phyloP scores from a whole-genome alignment of 2,113 vertebrate species.

The Ploceus nigricollis region DNA sequence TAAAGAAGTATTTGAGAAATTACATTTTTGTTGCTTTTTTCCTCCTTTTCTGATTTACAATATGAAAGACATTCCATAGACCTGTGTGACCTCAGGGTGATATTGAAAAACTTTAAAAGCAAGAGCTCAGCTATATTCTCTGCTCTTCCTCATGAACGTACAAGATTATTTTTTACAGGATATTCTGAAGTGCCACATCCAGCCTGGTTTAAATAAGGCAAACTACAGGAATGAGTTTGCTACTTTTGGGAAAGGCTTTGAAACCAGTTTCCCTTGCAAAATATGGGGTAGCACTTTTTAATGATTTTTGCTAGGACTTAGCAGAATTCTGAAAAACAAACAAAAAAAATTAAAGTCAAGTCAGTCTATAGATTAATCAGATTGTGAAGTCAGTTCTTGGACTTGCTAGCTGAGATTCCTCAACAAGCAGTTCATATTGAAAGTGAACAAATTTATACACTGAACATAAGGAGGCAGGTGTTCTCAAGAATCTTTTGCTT shows the following conservation, averaged over 20 bases:
- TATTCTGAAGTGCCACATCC: background rate
- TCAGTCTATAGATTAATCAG: background rate
- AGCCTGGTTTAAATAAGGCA: background rate
- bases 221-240: background rate
- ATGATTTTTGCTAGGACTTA: background rate
- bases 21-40: background rate
- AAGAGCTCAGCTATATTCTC: background rate
- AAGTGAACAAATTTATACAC: background rate
- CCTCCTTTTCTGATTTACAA: background rate
- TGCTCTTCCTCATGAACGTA: background rate
- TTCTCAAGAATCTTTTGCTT: conserved; percentile 10
- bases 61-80: conserved; percentile 27
- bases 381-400: background rate
- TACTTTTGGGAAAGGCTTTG: background rate
- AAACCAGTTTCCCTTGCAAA: background rate
- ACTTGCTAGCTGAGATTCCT: background rate
- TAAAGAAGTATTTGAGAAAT: background rate
- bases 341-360: background rate
- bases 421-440: background rate
- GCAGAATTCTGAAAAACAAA: background rate
- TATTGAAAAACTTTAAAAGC: conserved; percentile 43
- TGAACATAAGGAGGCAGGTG: conserved; percentile 26
- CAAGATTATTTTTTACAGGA: background rate
- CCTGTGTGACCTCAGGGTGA: background rate
- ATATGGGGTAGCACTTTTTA: background rate